Evolutionary conservation across 2,888 invertebrate species (phyloP).

Genomic region (Mechanitis messenoides): DNA sequence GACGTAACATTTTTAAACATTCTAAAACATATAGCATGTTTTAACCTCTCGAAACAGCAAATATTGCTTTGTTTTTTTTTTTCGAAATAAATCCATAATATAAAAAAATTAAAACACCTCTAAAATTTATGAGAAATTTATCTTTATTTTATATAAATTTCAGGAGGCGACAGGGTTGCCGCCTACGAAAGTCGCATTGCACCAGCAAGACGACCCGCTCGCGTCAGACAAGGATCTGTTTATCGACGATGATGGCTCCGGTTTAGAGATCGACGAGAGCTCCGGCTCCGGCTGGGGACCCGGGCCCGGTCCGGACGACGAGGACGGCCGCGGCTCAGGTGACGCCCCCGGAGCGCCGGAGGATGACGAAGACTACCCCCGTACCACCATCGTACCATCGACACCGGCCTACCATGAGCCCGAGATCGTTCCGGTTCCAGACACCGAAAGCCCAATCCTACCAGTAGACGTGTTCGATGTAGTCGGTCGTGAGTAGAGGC

Average conservation of each 20-base stretch:
- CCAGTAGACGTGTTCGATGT: constrained; percentile 51
- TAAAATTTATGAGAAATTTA: neutral
- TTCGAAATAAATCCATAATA: constrained; percentile 10
- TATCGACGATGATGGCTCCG: constrained; percentile 86
- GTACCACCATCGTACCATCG: constrained; percentile 31
- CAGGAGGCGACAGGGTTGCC: constrained; percentile 58
- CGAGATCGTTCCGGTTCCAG: constrained; percentile 30
- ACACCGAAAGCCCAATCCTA: constrained; percentile 44
- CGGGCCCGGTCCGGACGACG: constrained; percentile 85
- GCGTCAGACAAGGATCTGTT: constrained; percentile 79
- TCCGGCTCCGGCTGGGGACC: constrained; percentile 89
- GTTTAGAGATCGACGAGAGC: constrained; percentile 87
- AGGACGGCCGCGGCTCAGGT: constrained; percentile 76
- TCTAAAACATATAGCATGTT: no score
- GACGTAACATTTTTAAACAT: no score
- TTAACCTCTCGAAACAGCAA: neutral
- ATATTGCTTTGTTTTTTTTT: constrained; percentile 8
- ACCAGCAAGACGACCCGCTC: constrained; percentile 65
- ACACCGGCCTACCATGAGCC: constrained; percentile 16
- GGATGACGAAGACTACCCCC: constrained; percentile 67
- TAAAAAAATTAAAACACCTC: constrained; percentile 10
- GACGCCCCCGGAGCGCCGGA: constrained; percentile 52
- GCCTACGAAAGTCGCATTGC: constrained; percentile 50
- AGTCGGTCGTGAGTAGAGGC: constrained; percentile 74
- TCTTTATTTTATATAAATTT: constrained; percentile 36